Evolutionary conservation across 2,113 vertebrate genomes (phyloP).

Genomic region (Scomber japonicus): DNA sequence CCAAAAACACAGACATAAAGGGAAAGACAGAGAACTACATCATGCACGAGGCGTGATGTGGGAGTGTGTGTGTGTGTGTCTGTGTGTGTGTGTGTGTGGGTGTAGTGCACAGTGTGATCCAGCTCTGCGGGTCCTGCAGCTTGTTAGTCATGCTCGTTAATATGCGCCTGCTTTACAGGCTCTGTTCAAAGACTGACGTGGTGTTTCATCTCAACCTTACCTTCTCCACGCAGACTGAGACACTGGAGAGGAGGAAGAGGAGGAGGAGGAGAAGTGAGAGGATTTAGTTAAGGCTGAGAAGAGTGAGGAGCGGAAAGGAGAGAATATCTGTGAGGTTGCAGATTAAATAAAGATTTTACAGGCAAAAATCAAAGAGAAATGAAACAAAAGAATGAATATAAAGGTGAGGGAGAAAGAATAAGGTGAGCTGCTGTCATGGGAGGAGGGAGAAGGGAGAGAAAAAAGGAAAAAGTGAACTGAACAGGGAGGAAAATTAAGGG

Average conservation of each 20-base stretch:
- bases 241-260: background rate
- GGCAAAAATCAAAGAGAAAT: background rate
- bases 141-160: slow-evolving; percentile 85
- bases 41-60: slow-evolving; percentile 40
- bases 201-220: slow-evolving; percentile 81
- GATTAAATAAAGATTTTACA: background rate
- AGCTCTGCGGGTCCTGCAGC: slow-evolving; percentile 73
- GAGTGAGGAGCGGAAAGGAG: background rate
- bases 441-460: background rate
- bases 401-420: background rate
- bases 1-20: slow-evolving; percentile 14
- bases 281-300: background rate
- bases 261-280: slow-evolving; percentile 32
- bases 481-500: background rate
- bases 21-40: slow-evolving; percentile 40
- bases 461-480: background rate
- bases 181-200: slow-evolving; percentile 78
- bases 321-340: no score
- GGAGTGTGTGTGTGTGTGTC: slow-evolving; percentile 12
- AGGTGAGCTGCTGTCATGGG: background rate
- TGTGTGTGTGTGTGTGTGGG: slow-evolving; percentile 25
- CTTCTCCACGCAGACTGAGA: slow-evolving; percentile 58
- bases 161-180: slow-evolving; percentile 77
- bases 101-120: slow-evolving; percentile 47
- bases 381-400: background rate